Evolutionary conservation across 2,888 invertebrate species (phyloP).

Genomic region (Octodonta nipae): DNA sequence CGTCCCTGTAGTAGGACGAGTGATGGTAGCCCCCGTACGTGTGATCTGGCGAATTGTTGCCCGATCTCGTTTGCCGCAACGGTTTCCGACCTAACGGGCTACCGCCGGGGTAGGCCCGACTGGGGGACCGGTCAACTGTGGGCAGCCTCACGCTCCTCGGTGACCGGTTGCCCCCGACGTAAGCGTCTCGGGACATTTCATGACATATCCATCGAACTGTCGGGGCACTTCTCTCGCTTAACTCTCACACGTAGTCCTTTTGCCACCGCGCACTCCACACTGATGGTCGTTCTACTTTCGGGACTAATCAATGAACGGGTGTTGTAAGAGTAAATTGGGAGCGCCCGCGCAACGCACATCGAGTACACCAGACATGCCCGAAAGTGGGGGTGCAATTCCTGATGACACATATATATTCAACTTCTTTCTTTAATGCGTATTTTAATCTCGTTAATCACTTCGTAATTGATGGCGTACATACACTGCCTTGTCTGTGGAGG

Average conservation of each 20-base stretch:
- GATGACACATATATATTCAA: no score
- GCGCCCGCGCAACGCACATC: no score
- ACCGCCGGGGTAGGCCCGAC: conserved; percentile 60
- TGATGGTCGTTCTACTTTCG: conserved; percentile 2
- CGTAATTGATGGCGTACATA: no score
- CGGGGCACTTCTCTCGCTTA: conserved; percentile 3
- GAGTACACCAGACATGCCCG: no score
- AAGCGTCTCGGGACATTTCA: conserved; percentile 50
- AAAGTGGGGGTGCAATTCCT: no score
- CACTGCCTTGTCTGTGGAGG: no score
- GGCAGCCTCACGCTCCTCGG: conserved; percentile 63
- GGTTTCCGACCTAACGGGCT: conserved; percentile 35
- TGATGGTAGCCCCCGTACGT: conserved; percentile 37
- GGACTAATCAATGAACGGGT: conserved; percentile 38
- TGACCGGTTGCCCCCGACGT: conserved; percentile 50
- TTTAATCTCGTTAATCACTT: no score
- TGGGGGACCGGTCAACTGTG: conserved; percentile 81
- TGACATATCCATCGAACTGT: conserved; percentile 27
- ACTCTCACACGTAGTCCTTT: conserved; percentile 2
- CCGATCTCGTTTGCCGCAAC: conserved; percentile 39
- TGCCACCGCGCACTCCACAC: conserved; percentile 12
- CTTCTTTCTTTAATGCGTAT: no score
- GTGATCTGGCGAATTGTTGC: conserved; percentile 48
- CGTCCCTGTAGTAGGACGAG: conserved; percentile 63
- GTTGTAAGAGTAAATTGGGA: no score